phyloP scores from a whole-genome alignment of 1,140 invertebrate genomes.

The Conopomorpha cramerella region DNA sequence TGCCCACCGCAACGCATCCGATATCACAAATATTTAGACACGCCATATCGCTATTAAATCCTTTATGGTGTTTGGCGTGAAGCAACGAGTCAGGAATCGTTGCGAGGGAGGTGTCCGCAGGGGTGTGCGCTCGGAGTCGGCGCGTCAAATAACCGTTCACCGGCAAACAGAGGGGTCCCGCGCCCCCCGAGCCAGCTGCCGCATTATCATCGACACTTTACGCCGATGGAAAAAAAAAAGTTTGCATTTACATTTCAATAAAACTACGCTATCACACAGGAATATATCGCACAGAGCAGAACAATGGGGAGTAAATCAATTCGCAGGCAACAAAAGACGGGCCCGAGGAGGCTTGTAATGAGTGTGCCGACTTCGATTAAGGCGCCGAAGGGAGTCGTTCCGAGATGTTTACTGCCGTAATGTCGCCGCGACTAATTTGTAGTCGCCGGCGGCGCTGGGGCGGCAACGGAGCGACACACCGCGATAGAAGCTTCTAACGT shows the following conservation, averaged over 20 bases:
- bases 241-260: conserved; percentile 38
- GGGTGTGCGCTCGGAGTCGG: conserved; percentile 13
- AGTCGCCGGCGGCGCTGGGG: conserved; percentile 15
- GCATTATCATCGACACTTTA: conserved; percentile 31
- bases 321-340: conserved; percentile 28
- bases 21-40: conserved; percentile 48
- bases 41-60: conserved; percentile 43
- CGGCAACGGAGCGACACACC: too few relatives aligned
- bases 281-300: conserved; percentile 16
- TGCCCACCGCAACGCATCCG: conserved; percentile 26
- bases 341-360: conserved; percentile 24
- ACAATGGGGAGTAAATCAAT: conserved; percentile 47
- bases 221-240: conserved; percentile 20
- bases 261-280: conserved; percentile 16
- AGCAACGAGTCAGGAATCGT: conserved; percentile 18
- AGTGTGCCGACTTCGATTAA: conserved; percentile 29
- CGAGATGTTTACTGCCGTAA: conserved; percentile 18
- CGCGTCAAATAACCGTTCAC: conserved; percentile 19
- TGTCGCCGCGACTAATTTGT: conserved; percentile 33
- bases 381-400: conserved; percentile 24
- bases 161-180: conserved; percentile 28
- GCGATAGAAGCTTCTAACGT: too few relatives aligned
- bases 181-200: conserved; percentile 27
- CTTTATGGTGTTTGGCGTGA: conserved; percentile 24
- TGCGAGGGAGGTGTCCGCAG: conserved; percentile 21